Evolutionary conservation across 2,888 invertebrate genomes (phyloP).

Genomic region (Anorthoa munda): DNA sequence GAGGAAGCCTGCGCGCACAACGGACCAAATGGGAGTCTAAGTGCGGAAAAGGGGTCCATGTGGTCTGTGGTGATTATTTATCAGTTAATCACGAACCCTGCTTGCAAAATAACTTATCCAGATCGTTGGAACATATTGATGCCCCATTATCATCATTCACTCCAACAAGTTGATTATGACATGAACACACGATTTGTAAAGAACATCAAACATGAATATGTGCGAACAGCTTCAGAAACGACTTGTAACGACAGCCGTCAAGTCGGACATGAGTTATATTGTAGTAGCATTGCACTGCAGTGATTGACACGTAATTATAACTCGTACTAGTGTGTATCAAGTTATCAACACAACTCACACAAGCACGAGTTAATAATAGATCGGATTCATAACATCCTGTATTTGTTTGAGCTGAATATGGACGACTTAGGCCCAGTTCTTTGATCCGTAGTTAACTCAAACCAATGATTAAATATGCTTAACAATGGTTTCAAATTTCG

Average conservation of each 20-base stretch:
- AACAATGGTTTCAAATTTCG: no score
- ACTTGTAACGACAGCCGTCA: constrained; percentile 25
- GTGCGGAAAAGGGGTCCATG: no score
- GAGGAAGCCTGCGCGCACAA: no score
- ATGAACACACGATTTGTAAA: constrained; percentile 11
- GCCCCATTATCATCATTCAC: neutral
- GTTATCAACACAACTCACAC: neutral
- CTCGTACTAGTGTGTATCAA: constrained; percentile 1
- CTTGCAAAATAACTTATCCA: neutral
- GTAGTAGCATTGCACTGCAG: constrained; percentile 12
- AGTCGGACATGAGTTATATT: constrained; percentile 39
- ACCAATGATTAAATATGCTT: no score
- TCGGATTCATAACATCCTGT: constrained; percentile 30
- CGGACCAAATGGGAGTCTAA: no score
- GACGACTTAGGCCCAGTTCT: neutral
- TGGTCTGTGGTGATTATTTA: no score
- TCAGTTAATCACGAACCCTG: no score
- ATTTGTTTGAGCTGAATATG: constrained; percentile 23
- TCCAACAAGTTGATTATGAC: constrained; percentile 20
- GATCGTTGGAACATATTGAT: neutral
- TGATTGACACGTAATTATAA: constrained; percentile 53
- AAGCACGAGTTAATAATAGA: constrained; percentile 43
- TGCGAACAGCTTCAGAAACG: constrained; percentile 42
- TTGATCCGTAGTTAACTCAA: no score
- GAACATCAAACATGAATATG: constrained; percentile 49